Conservation (phyloP, 1,140 invertebrate species). For the Drosophila navojoa region DNA sequence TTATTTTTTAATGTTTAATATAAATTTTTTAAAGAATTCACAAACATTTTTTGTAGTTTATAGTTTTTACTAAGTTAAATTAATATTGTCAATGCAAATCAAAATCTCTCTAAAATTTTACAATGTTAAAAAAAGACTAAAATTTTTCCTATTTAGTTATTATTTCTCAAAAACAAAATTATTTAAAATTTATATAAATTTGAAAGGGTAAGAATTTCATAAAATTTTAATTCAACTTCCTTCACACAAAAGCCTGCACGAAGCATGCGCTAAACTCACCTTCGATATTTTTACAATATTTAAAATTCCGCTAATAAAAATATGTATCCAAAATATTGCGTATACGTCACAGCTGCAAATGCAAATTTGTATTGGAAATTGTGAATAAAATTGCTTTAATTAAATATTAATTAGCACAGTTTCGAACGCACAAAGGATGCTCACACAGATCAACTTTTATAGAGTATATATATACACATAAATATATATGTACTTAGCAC, state of each 20-base stretch:
- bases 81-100: no score
- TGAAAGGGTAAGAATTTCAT: not conserved
- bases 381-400: slow-evolving; percentile 10
- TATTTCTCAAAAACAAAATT: no score
- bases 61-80: no score
- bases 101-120: no score
- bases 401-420: slow-evolving; percentile 1
- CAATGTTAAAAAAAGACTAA: no score
- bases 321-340: slow-evolving; percentile 43
- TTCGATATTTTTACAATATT: slow-evolving; percentile 30
- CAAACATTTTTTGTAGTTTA: no score
- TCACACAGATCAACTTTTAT: not conserved
- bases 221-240: not conserved
- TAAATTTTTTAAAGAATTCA: no score
- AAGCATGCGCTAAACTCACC: slow-evolving; percentile 29
- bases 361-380: slow-evolving; percentile 34
- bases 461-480: not conserved
- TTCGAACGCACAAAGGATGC: slow-evolving; percentile 22
- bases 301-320: slow-evolving; percentile 26
- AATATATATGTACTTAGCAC: slow-evolving; percentile 7
- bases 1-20: no score
- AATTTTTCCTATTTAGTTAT: no score
- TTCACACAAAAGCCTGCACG: slow-evolving; percentile 8
- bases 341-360: slow-evolving; percentile 43
- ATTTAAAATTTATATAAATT: not conserved